Evolutionary conservation across 2,888 invertebrate genomes (phyloP).

Genomic region (Operophtera brumata): DNA sequence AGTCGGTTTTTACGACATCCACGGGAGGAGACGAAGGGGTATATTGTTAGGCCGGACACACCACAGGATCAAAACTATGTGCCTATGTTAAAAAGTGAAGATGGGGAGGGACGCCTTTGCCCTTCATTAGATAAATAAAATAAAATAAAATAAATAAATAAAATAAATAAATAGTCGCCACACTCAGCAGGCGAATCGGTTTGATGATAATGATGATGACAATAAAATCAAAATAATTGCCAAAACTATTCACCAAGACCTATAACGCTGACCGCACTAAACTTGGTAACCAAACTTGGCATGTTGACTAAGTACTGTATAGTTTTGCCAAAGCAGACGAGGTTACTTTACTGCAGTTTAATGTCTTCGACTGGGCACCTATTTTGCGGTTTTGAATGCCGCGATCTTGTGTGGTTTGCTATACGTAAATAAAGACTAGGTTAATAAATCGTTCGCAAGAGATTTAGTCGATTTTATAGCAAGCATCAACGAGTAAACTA

Average conservation of each 20-base stretch:
- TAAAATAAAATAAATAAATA: too few relatives aligned
- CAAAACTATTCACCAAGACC: constrained; percentile 14
- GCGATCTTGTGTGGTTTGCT: constrained; percentile 11
- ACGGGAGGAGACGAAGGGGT: too few relatives aligned
- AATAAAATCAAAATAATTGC: background rate
- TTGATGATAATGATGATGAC: too few relatives aligned
- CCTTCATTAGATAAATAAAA: too few relatives aligned
- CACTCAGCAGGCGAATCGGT: too few relatives aligned
- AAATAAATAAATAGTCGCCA: too few relatives aligned
- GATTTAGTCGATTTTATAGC: background rate
- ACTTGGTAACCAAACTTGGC: constrained; percentile 41
- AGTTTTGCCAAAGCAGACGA: constrained; percentile 44
- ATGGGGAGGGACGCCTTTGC: too few relatives aligned
- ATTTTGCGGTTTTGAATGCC: constrained; percentile 36
- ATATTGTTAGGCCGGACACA: too few relatives aligned
- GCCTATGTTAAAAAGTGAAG: too few relatives aligned
- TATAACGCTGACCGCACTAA: constrained; percentile 28
- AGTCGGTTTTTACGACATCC: too few relatives aligned
- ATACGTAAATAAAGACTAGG: background rate
- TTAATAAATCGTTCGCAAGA: background rate
- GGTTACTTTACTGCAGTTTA: constrained; percentile 71
- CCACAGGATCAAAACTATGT: too few relatives aligned
- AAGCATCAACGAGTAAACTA: background rate
- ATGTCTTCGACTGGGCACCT: constrained; percentile 48
- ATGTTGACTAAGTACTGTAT: constrained; percentile 46